Percentiles rank a stretch among this genome's conserved stretches.
phyloP scores from a whole-genome alignment of 2,797 vertebrate species.

The Holocentrus rufus region DNA sequence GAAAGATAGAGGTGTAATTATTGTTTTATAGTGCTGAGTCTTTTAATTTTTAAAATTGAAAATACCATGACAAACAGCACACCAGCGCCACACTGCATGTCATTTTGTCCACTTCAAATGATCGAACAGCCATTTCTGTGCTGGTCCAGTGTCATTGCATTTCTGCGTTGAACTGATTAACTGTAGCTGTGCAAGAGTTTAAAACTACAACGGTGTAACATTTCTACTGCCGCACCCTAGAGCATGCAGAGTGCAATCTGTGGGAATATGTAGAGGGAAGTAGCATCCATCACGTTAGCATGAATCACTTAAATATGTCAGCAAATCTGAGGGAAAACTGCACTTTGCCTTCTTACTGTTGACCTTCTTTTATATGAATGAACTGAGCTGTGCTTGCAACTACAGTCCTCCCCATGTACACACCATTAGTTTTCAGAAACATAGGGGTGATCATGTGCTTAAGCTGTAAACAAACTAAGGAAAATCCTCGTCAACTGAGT shows the following conservation, averaged over 20 bases:
- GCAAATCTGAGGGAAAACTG: background rate
- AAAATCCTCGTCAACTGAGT: background rate
- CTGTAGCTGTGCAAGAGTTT: background rate
- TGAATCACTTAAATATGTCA: background rate
- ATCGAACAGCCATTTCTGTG: too few relatives aligned
- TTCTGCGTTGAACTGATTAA: background rate
- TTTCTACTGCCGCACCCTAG: background rate
- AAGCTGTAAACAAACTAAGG: background rate
- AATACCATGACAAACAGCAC: too few relatives aligned
- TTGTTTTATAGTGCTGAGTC: too few relatives aligned
- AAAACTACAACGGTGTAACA: background rate
- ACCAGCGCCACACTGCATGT: too few relatives aligned
- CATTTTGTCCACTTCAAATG: too few relatives aligned
- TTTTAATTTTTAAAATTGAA: too few relatives aligned
- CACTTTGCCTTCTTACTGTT: background rate
- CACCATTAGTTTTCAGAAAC: background rate
- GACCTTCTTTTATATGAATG: background rate
- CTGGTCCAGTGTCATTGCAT: too few relatives aligned
- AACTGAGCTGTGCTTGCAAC: background rate
- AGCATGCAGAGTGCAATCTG: background rate
- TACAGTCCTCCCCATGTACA: background rate
- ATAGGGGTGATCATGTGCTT: background rate
- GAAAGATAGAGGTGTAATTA: too few relatives aligned
- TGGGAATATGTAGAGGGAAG: background rate
- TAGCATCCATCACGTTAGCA: background rate